Base-by-base conservation (phyloP, 1,140 invertebrate species). In the Lepidurus arcticus region DNA sequence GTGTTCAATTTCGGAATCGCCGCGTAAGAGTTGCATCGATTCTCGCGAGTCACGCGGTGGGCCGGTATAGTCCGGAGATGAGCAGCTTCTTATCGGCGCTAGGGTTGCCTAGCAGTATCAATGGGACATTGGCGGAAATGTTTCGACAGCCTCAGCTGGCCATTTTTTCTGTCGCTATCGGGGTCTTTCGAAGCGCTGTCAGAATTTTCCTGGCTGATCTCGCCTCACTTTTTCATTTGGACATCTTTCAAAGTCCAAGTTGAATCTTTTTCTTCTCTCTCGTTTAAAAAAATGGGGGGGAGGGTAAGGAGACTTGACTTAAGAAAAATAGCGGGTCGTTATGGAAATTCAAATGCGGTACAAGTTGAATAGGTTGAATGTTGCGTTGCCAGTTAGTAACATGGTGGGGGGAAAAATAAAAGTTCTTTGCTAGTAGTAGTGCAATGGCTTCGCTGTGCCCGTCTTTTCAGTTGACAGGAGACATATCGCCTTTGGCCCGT, bases 391-490 rank as follows among this genome's bases (percentile, higher is more conserved):
- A 65, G 53, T 65, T 65, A 9, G 53, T 65, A 65, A 65, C 53
- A 8, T 65, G 13, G 53, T n/a, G 53, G 53, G 8, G 53, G 53
- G 53, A 21, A 65, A 65, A 65, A 65, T 0, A 16, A 16, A 65
- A 65, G 13, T 9, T 65, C 13, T 7, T 65, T 5, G 53, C 53
- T 21, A 65, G 53, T 65, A 65, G 53, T 65, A 65, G 53, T 65
- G 53, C 53, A 65, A 65, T 65, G 53, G 53, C 53, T 65, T 65
- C 53, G 53, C 53, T 65, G 53, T 65, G 21, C 53, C 34, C 53
- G 53, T 65, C 53, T 65, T 65, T 65, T 65, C 53, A 65, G 53
- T 65, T 65, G 53, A 65, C 53, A 65, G 53, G 53, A 65, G 53
- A 65, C 53, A 65, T 65, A 65, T 65, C 53, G 53, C 53, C 53